Conservation (phyloP, 2,113 vertebrate species). For the Microcebus murinus region DNA sequence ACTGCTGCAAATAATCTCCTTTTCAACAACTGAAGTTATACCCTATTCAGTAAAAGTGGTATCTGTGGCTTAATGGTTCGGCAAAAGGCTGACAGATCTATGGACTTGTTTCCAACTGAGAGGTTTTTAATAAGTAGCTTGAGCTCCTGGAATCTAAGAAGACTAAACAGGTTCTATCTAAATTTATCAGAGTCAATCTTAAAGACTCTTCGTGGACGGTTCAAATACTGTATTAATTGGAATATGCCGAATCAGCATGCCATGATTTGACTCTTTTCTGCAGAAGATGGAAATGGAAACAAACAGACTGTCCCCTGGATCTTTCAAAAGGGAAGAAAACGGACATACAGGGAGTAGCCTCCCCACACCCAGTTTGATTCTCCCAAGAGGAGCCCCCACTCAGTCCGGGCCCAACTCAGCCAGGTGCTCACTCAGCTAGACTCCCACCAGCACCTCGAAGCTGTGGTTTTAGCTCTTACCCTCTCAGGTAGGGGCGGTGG, state of each 20-base stretch:
- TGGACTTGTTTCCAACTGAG: constrained; percentile 61
- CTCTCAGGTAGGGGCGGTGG: background rate
- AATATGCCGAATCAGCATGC: background rate
- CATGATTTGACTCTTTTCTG: background rate
- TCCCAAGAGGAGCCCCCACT: background rate
- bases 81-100: constrained; percentile 60
- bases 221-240: background rate
- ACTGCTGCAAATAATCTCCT: constrained; percentile 56
- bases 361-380: too few relatives aligned
- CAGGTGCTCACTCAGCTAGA: background rate
- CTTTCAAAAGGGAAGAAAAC: constrained; percentile 34
- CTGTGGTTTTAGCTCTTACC: background rate
- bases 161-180: background rate
- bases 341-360: fast-evolving
- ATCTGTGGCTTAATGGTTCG: constrained; percentile 66
- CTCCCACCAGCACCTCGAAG: background rate
- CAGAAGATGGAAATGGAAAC: background rate
- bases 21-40: constrained; percentile 45
- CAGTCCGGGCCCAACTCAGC: background rate
- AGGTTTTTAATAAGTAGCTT: constrained; percentile 68
- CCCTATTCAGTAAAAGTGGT: constrained; percentile 45
- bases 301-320: background rate
- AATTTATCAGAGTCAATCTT: constrained; percentile 54
- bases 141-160: constrained; percentile 57
- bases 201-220: constrained; percentile 6